Conservation (phyloP, 2,888 invertebrate genomes). For the Anaspis maculata region DNA sequence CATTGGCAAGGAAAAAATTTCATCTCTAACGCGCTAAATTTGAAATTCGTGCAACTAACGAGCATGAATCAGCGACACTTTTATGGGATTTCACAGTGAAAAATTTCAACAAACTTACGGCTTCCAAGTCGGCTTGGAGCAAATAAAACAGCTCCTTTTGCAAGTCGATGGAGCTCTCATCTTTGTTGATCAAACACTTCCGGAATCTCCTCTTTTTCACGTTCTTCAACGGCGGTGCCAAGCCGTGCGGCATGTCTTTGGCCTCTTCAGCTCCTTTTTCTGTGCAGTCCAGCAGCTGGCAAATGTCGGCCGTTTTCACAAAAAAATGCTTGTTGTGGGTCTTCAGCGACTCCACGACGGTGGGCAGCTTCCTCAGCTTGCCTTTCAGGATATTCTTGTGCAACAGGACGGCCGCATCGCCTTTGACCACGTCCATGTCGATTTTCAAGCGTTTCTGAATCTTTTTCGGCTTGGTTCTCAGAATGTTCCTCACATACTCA, state of each 20-base stretch:
- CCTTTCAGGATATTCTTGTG: constrained; percentile 49
- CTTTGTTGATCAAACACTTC: constrained; percentile 51
- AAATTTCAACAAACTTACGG: constrained; percentile 32
- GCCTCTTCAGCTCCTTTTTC: constrained; percentile 21
- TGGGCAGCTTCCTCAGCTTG: constrained; percentile 55
- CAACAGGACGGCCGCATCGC: constrained; percentile 48
- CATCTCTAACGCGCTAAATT: too few species aligned
- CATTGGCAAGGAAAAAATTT: too few species aligned
- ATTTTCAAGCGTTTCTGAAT: constrained; percentile 51
- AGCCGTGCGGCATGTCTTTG: constrained; percentile 48
- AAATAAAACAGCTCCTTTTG: constrained; percentile 59
- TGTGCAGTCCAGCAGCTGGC: constrained; percentile 50
- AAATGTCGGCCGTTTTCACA: constrained; percentile 64
- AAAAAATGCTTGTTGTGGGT: constrained; percentile 49
- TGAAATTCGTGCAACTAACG: background rate
- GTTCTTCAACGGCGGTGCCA: constrained; percentile 64
- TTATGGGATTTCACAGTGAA: too few species aligned
- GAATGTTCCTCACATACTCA: constrained; percentile 41
- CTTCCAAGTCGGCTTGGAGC: constrained; percentile 55
- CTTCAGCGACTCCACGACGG: constrained; percentile 58
- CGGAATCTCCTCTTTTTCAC: constrained; percentile 57
- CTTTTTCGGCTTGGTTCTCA: constrained; percentile 48
- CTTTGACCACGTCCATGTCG: constrained; percentile 48
- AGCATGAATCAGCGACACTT: too few species aligned
- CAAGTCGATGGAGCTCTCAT: constrained; percentile 57